Conservation (phyloP, 2,888 invertebrate genomes). For the Amblyjoppa proteus region DNA sequence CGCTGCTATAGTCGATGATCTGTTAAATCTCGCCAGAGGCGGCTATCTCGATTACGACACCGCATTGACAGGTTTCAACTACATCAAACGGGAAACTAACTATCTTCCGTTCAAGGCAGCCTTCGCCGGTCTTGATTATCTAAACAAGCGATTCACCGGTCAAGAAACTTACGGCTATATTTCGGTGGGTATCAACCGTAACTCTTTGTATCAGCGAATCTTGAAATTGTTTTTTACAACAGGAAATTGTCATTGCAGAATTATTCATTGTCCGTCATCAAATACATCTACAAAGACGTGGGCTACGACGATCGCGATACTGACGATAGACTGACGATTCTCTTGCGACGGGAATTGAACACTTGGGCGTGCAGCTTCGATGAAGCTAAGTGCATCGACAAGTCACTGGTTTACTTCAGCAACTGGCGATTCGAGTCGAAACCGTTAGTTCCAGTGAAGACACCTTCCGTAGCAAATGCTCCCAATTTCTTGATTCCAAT, state of each 20-base stretch:
- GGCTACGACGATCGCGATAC: slow-evolving; percentile 85
- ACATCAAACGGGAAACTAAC: slow-evolving; percentile 88
- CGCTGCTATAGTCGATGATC: slow-evolving; percentile 91
- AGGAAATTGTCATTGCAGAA: slow-evolving; percentile 65
- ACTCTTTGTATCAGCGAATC: not conserved
- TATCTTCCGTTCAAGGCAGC: slow-evolving; percentile 91
- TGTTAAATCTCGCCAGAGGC: slow-evolving; percentile 87
- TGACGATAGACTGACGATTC: slow-evolving; percentile 86
- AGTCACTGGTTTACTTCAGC: slow-evolving; percentile 84
- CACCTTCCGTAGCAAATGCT: not conserved
- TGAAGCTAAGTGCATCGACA: slow-evolving; percentile 86
- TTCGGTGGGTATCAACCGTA: slow-evolving; percentile 57
- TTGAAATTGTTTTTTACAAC: slow-evolving; percentile 4
- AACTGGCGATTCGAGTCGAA: slow-evolving; percentile 79
- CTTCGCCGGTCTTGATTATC: slow-evolving; percentile 86
- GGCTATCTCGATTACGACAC: slow-evolving; percentile 85
- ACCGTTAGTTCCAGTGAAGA: slow-evolving; percentile 53
- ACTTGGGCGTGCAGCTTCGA: slow-evolving; percentile 87
- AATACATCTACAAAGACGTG: slow-evolving; percentile 85
- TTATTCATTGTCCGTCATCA: slow-evolving; percentile 80
- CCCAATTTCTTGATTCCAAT: too few species aligned
- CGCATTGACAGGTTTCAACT: slow-evolving; percentile 87
- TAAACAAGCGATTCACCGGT: slow-evolving; percentile 85
- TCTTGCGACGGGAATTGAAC: slow-evolving; percentile 87
- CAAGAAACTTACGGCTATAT: slow-evolving; percentile 70